A percentile compares a stretch with the other conserved stretches of the same genome.
phyloP scores from a whole-genome alignment of 2,888 invertebrate genomes.

The Cheilosia vulpina region DNA sequence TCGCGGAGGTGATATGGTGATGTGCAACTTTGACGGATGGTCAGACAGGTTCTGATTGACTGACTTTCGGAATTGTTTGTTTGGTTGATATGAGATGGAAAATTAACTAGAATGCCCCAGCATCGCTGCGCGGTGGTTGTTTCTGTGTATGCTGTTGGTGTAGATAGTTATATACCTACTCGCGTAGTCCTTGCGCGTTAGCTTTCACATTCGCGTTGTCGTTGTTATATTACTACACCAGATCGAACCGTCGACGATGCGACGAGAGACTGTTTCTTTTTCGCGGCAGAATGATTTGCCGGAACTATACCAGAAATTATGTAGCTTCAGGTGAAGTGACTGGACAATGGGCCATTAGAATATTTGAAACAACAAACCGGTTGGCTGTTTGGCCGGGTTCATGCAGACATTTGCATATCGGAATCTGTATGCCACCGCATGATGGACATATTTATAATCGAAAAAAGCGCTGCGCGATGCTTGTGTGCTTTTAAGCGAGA shows the following conservation, averaged over 20 bases:
- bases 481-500: too few relatives aligned
- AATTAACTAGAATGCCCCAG: slow-evolving; percentile 74
- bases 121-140: slow-evolving; percentile 24
- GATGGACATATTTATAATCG: slow-evolving; percentile 75
- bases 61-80: slow-evolving; percentile 77
- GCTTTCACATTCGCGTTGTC: slow-evolving; percentile 65
- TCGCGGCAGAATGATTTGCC: slow-evolving; percentile 71
- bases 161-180: not conserved
- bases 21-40: slow-evolving; percentile 76
- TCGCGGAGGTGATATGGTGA: slow-evolving; percentile 76
- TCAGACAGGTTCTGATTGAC: slow-evolving; percentile 77
- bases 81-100: slow-evolving; percentile 76
- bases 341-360: slow-evolving; percentile 75
- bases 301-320: slow-evolving; percentile 75
- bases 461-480: not conserved
- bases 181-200: slow-evolving; percentile 62
- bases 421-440: slow-evolving; percentile 69
- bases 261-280: slow-evolving; percentile 53
- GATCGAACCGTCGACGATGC: slow-evolving; percentile 12
- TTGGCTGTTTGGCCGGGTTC: slow-evolving; percentile 46
- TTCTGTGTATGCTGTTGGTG: not conserved
- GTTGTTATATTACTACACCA: slow-evolving; percentile 53
- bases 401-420: slow-evolving; percentile 55
- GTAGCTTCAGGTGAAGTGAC: slow-evolving; percentile 75
- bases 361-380: slow-evolving; percentile 66